Evolutionary conservation across 1,140 invertebrate species (phyloP).

Genomic region (Saxidomus purpurata): DNA sequence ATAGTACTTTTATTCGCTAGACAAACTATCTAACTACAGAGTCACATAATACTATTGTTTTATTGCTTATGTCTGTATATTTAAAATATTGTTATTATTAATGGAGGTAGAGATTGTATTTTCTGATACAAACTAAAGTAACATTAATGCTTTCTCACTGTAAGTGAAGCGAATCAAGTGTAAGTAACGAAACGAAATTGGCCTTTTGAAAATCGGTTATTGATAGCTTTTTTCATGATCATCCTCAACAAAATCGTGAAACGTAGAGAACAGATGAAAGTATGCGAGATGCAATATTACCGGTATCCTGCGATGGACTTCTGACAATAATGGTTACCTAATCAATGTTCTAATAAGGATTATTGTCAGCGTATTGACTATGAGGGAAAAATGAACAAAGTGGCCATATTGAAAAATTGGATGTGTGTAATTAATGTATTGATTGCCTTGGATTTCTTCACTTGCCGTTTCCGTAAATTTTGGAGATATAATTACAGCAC

Average conservation of each 20-base stretch:
- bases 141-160: background rate
- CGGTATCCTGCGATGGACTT: background rate
- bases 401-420: constrained; percentile 15
- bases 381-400: constrained; percentile 22
- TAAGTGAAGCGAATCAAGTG: background rate
- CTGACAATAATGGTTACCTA: constrained; percentile 7
- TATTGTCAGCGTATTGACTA: constrained; percentile 13
- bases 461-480: background rate
- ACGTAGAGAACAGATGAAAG: background rate
- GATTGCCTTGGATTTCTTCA: background rate
- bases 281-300: background rate
- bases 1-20: too few relatives aligned
- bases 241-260: background rate
- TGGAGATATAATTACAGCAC: background rate
- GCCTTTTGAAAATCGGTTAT: constrained; percentile 4
- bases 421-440: constrained; percentile 11
- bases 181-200: background rate
- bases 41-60: too few relatives aligned
- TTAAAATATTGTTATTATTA: too few relatives aligned
- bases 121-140: background rate
- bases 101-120: too few relatives aligned
- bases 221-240: background rate
- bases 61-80: too few relatives aligned
- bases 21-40: too few relatives aligned
- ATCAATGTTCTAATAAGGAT: background rate